Evolutionary conservation across 2,888 invertebrate species (phyloP).

Genomic region (Brassicogethes aeneus): DNA sequence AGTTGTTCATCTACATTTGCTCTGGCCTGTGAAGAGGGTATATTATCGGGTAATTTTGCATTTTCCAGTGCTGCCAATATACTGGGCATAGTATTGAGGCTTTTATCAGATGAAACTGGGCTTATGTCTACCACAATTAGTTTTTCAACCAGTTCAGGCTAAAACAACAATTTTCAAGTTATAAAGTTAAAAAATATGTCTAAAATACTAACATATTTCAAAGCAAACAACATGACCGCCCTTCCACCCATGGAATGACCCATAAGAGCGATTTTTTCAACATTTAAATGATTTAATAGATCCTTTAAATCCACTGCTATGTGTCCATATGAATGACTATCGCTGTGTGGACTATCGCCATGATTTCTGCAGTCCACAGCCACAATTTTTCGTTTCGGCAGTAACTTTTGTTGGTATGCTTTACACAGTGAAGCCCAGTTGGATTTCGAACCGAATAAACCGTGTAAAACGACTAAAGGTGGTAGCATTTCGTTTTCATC

Average conservation of each 20-base stretch:
- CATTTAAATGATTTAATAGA: slow-evolving; percentile 53
- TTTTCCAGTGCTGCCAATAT: slow-evolving; percentile 59
- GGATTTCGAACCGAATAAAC: slow-evolving; percentile 75
- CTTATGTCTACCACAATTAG: slow-evolving; percentile 67
- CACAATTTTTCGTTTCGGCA: slow-evolving; percentile 60
- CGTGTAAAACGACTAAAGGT: slow-evolving; percentile 81
- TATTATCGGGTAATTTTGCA: slow-evolving; percentile 50
- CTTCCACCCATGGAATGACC: slow-evolving; percentile 98
- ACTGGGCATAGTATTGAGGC: slow-evolving; percentile 51
- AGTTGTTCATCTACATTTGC: slow-evolving; percentile 58
- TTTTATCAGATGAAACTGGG: slow-evolving; percentile 53
- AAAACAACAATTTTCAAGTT: slow-evolving; percentile 15
- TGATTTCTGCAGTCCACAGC: slow-evolving; percentile 89
- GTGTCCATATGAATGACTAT: slow-evolving; percentile 61
- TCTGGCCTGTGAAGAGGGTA: slow-evolving; percentile 62
- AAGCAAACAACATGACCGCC: slow-evolving; percentile 75
- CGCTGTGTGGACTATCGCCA: slow-evolving; percentile 81
- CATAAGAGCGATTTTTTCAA: slow-evolving; percentile 59
- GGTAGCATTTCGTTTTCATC: not conserved
- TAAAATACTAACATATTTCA: slow-evolving; percentile 59
- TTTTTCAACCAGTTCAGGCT: slow-evolving; percentile 55
- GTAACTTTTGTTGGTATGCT: slow-evolving; percentile 47
- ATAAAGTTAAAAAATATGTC: not conserved
- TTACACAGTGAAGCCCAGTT: slow-evolving; percentile 82
- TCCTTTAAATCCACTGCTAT: slow-evolving; percentile 66